Base-by-base conservation (phyloP, 2,888 invertebrate species). In the Aplocera efformata region DNA sequence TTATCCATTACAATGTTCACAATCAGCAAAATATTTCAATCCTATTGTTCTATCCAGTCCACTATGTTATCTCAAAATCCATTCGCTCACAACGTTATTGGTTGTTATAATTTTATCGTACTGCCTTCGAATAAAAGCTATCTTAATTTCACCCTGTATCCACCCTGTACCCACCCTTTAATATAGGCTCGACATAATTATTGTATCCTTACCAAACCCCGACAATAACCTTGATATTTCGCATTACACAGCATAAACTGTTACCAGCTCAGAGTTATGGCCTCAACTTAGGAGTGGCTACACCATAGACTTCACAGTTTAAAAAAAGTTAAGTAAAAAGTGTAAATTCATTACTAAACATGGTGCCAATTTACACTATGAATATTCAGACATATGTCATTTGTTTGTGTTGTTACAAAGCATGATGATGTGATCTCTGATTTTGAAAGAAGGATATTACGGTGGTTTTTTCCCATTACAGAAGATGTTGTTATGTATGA, bases 171-270 rank as follows among this genome's bases (percentile, higher is more conserved):
- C 36, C 25, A 9, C 13, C 13, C 17, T 29, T 10, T 28, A 40
- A 20, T 25, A 36, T 30, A 33, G 36, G 29, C 28, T 6, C 7
- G 21, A 7, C 28, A 36, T 35, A 20, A 42, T 37, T 21, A 42
- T 42, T 26, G 26, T 37, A 33, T 31, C 30, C 13, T 32, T 11
- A 33, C 25, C 8, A 36, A 41, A 45, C 23, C 32, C 23, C 45
- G 41, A 37, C 36, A 37, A 36, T 36, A 41, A 41, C 41, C 41
- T 45, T 45, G 52, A 47, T 45, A 42, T 49, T 32, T 39, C 37
- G 11, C 49, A 44, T 42, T 40, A 53, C 44, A 34, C 48, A 28
- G 50, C 45, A 37, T 50, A 44, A 46, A 44, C 43, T 44, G 40
- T 47, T 42, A 38, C 23, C 41, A 35, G 26, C 39, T 37, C 26